Base-by-base conservation (phyloP, 2,888 invertebrate genomes). In the Meta bourneti region DNA sequence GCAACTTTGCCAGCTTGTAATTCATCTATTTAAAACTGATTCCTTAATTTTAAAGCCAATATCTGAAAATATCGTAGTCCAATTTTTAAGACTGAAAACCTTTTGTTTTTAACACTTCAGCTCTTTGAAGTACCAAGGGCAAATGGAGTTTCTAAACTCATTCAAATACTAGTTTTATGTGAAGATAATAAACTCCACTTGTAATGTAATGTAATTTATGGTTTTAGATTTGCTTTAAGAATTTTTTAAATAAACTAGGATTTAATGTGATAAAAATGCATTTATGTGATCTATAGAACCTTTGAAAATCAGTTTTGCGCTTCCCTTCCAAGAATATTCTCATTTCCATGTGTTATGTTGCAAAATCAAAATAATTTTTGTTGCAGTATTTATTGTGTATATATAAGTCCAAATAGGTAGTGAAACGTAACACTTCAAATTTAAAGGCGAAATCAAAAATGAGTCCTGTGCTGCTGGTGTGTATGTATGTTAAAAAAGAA, bases 371-470 rank as follows among this genome's bases (percentile, higher is more conserved):
- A 74, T 11, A 49, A 54, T 75, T 52, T 80, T 72, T 84, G 9
- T 74, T 20, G 51, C 49, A 51, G 34, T 90, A 80, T 90, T 90
- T 90, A 90, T 90, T 90, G 51, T 90, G 90, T 85, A 90, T 78
- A 85, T 90, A 84, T 5, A 75, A 69, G 72, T 82, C 52, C 16
- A 61, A 61, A 61, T 61, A 16, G 61, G 61, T 61, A 9, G 61
- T 61, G 11, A 16, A 61, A 61, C 11, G 61, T 6, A 71, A 9
- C 19, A 75, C 49, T 84, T n/a, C n/a, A 7, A 83, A 19, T 74
- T 52, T 6, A 69, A n/a, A 49, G 75, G 19, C 11, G 70, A 11
- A 81, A 80, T 81, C 72, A 88, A 88, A 72, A 87, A 13, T 48
- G 78, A 79, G 71, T 75, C 51, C 74, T 74, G 79, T 78, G 48